A percentile compares a stretch with the other conserved stretches of the same genome.
Evolutionary conservation across 2,113 vertebrate species (phyloP).

Genomic region (Zeus faber): DNA sequence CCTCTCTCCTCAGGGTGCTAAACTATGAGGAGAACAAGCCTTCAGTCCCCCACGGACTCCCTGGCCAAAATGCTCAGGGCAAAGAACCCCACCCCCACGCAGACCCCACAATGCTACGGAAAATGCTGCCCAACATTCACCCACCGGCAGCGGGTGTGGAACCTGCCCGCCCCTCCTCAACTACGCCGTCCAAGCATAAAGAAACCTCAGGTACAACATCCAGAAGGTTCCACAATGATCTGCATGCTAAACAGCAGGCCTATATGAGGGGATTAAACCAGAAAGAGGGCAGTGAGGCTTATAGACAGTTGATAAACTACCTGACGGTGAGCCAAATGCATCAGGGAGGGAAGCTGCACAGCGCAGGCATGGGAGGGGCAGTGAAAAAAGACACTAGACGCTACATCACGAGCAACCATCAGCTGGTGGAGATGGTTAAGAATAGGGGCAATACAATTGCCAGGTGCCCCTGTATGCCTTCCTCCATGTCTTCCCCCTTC

Average conservation of each 20-base stretch:
- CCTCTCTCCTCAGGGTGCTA: constrained; percentile 74
- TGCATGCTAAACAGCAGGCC: constrained; percentile 65
- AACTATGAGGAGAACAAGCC: constrained; percentile 79
- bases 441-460: constrained; percentile 54
- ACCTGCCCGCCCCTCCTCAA: constrained; percentile 81
- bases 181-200: constrained; percentile 85
- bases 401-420: constrained; percentile 68
- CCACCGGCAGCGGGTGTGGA: constrained; percentile 78
- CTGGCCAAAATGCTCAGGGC: constrained; percentile 75
- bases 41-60: constrained; percentile 57
- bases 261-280: constrained; percentile 61
- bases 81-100: constrained; percentile 87
- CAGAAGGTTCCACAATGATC: constrained; percentile 69
- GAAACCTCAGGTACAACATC: constrained; percentile 86
- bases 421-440: constrained; percentile 68
- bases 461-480: constrained; percentile 67
- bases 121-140: constrained; percentile 86
- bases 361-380: constrained; percentile 63
- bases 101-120: constrained; percentile 83
- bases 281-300: constrained; percentile 72
- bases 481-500: constrained; percentile 57
- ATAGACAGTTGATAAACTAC: constrained; percentile 74
- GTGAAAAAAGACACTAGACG: constrained; percentile 69
- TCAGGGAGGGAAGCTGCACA: constrained; percentile 71
- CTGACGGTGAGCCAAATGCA: constrained; percentile 76